These are phyloP conservation scores for Sphaeramia orbicularis DNA, from an alignment of 2,797 vertebrate genomes.

Conservation along the genomic window DNA sequence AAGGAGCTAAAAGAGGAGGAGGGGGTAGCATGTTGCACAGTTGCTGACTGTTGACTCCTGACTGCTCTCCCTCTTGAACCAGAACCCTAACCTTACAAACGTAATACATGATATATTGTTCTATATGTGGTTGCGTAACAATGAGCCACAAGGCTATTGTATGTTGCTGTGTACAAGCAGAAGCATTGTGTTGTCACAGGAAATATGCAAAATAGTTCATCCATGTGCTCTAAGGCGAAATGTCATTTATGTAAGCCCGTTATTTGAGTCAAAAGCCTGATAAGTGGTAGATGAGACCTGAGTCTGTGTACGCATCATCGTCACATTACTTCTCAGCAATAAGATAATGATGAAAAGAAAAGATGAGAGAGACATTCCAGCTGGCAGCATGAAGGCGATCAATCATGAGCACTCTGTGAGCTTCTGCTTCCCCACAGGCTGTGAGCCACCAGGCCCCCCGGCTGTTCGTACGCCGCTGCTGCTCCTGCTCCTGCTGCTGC, in stretches of 20 bases:
- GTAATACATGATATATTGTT: constrained; percentile 1
- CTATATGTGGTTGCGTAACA: constrained; percentile 44
- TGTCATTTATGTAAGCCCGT: constrained; percentile 5
- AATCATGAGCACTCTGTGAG: constrained; percentile 64
- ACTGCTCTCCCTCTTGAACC: constrained; percentile 20
- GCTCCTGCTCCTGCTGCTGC: constrained; percentile 5
- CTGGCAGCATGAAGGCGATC: constrained; percentile 71
- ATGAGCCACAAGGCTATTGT: constrained; percentile 24
- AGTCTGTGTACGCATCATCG: not conserved
- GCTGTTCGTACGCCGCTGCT: constrained; percentile 21
- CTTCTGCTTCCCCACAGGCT: constrained; percentile 46
- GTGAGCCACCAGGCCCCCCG: constrained; percentile 41
- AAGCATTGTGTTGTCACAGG: constrained; percentile 11
- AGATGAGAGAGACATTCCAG: constrained; percentile 73
- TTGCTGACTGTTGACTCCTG: constrained; percentile 36
- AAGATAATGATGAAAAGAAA: constrained; percentile 54
- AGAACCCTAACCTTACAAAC: constrained; percentile 34
- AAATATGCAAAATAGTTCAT: constrained; percentile 53
- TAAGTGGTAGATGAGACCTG: constrained; percentile 17
- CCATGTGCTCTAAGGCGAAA: constrained; percentile 4
- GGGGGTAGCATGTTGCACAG: constrained; percentile 51
- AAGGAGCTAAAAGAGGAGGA: constrained; percentile 71
- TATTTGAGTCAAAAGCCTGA: constrained; percentile 1
- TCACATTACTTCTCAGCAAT: constrained; percentile 14
- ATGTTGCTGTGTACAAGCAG: constrained; percentile 22